Base-by-base conservation (phyloP, 2,888 invertebrate species). In the Apamea crenata region DNA sequence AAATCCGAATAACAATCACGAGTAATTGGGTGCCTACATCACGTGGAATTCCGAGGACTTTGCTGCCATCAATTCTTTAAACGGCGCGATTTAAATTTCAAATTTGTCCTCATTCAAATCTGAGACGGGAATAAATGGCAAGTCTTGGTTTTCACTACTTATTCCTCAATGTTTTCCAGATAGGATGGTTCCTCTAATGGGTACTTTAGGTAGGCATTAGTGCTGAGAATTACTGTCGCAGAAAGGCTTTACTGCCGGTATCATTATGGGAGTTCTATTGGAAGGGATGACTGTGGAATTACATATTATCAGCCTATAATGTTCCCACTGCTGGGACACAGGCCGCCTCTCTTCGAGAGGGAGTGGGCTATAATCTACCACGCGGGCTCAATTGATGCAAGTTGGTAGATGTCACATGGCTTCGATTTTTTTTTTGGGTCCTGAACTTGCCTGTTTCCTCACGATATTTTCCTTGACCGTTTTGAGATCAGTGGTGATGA, bases 21-120 rank as follows among this genome's bases (percentile, higher is more conserved):
- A 83, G 73, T 85, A 87, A 86, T 88, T 81, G 85, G 86, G 74
- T 84, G 82, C 78, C 77, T 87, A 73, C 75, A 74, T 80, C 87
- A 88, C 83, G 82, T 82, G 79, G 66, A 85, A 84, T 80, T 77
- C 77, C 82, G 53, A 80, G 75, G 71, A 83, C 87, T 61, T n/a
- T 76, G 21, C 72, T 29, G 47, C 80, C 86, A 87, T 88, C 86
- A 88, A 89, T 88, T 88, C 81, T 70, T 69, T 86, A 88, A 89
- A 83, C 76, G 84, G 78, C 85, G 79, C 87, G 84, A 92, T 92
- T 92, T 92, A 91, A 92, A 92, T 91, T 92, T 92, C 91, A 92
- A 92, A 92, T 92, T 91, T 92, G 90, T 90, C 90, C 92, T 90
- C 91, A 91, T 92, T 91, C 92, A 92, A 91, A 91, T 91, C 91